Percentiles rank a stretch among this genome's conserved stretches.
Evolutionary conservation across 2,888 invertebrate species (phyloP).

Genomic region (Tinea pellionella): DNA sequence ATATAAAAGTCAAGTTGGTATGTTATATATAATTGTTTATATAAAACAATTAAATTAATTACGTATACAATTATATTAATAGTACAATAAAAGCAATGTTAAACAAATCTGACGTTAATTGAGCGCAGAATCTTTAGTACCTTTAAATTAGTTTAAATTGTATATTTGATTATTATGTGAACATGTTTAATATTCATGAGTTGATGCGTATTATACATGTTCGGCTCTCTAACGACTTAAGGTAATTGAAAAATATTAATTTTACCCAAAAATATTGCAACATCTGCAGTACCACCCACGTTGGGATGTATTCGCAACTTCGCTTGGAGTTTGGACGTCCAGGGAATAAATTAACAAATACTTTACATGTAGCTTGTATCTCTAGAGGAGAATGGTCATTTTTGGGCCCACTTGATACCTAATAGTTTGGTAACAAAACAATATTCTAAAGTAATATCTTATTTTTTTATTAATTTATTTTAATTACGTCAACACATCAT

Average conservation of each 20-base stretch:
- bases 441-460: too few relatives aligned
- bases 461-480: too few relatives aligned
- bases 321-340: neutral
- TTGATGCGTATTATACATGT: slow-evolving; percentile 33
- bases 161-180: neutral
- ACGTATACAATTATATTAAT: too few relatives aligned
- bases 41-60: too few relatives aligned
- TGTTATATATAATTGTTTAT: too few relatives aligned
- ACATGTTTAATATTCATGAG: slow-evolving; percentile 42
- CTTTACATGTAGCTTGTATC: too few relatives aligned
- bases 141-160: neutral
- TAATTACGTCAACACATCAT: too few relatives aligned
- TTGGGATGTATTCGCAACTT: neutral
- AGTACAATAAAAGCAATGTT: neutral
- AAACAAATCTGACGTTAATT: neutral
- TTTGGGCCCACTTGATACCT: too few relatives aligned
- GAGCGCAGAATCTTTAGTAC: neutral
- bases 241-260: slow-evolving; percentile 45
- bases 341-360: neutral
- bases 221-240: slow-evolving; percentile 36
- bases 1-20: too few relatives aligned
- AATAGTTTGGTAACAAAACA: too few relatives aligned
- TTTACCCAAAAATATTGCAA: slow-evolving; percentile 21
- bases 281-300: slow-evolving; percentile 30
- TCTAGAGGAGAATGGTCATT: too few relatives aligned